A percentile compares a stretch with the other conserved stretches of the same genome.
Evolutionary conservation across 2,797 vertebrate genomes (phyloP).

Genomic region (Champsocephalus gunnari): DNA sequence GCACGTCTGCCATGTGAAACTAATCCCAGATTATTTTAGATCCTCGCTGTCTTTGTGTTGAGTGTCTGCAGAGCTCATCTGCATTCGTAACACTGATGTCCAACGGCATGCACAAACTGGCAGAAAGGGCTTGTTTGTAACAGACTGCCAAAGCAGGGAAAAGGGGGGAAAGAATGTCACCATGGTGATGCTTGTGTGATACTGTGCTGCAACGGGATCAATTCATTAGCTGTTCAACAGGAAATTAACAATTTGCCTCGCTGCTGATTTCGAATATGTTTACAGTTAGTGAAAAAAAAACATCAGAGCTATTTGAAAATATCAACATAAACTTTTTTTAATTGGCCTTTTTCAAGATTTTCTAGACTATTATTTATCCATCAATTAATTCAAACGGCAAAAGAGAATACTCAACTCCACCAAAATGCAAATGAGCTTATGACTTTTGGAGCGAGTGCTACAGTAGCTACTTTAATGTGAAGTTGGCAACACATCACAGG

Average conservation of each 20-base stretch:
- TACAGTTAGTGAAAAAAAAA: too few species aligned
- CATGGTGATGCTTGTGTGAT: background rate
- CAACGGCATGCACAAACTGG: constrained; percentile 13
- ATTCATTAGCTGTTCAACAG: background rate
- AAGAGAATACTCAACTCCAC: too few species aligned
- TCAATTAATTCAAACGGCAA: too few species aligned
- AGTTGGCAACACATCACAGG: too few species aligned
- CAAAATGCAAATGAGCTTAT: too few species aligned
- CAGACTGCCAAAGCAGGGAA: background rate
- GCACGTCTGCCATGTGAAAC: background rate
- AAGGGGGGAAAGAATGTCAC: constrained; percentile 18
- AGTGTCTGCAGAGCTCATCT: constrained; percentile 36
- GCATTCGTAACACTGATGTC: constrained; percentile 17
- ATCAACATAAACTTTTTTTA: too few species aligned
- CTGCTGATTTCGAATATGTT: background rate
- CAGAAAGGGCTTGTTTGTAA: constrained; percentile 48
- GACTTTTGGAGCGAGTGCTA: too few species aligned
- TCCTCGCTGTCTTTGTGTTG: background rate
- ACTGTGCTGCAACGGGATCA: background rate
- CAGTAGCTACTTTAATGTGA: too few species aligned
- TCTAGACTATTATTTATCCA: too few species aligned
- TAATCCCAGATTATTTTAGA: background rate
- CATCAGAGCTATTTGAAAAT: too few species aligned
- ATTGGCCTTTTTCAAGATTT: too few species aligned
- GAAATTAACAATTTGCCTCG: too few species aligned